Percentiles rank a stretch among this genome's conserved stretches.
phyloP scores from a whole-genome alignment of 2,797 vertebrate species.

The Staurois parvus region DNA sequence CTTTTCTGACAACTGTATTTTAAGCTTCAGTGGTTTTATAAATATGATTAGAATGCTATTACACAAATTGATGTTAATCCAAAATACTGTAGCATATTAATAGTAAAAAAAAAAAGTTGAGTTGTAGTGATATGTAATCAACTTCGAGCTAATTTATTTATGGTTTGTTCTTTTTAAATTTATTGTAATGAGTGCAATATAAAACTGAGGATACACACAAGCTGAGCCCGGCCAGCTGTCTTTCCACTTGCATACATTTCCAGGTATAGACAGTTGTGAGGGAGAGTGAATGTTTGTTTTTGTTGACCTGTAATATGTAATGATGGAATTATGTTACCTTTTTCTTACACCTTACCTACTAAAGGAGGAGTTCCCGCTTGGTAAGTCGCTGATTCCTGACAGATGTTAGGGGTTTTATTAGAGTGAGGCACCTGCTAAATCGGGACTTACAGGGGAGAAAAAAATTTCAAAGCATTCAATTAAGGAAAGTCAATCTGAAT shows the following conservation, averaged over 20 bases:
- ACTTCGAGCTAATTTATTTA: background rate
- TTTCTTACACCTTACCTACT: constrained; percentile 99
- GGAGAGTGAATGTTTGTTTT: constrained; percentile 90
- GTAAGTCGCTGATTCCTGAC: constrained; percentile 98
- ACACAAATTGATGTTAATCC: background rate
- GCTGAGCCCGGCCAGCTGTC: constrained; percentile 2
- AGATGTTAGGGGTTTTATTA: constrained; percentile 95
- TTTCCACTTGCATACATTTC: constrained; percentile 13
- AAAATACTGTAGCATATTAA: background rate
- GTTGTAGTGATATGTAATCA: too few species aligned
- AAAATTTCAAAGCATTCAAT: constrained; percentile 78
- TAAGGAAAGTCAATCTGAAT: constrained; percentile 63
- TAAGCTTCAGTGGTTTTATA: background rate
- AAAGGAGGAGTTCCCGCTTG: constrained; percentile 99
- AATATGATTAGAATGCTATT: background rate
- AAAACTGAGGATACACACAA: background rate
- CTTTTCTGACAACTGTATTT: background rate
- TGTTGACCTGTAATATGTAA: constrained; percentile 98
- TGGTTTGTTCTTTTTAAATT: background rate
- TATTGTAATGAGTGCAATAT: background rate
- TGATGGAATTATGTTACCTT: constrained; percentile 99
- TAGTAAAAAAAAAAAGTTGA: too few species aligned
- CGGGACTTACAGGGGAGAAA: constrained; percentile 78
- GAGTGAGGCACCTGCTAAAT: constrained; percentile 78
- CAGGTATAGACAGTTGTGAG: constrained; percentile 64